phyloP scores from a whole-genome alignment of 2,113 vertebrate species.

The Picathartes gymnocephalus region DNA sequence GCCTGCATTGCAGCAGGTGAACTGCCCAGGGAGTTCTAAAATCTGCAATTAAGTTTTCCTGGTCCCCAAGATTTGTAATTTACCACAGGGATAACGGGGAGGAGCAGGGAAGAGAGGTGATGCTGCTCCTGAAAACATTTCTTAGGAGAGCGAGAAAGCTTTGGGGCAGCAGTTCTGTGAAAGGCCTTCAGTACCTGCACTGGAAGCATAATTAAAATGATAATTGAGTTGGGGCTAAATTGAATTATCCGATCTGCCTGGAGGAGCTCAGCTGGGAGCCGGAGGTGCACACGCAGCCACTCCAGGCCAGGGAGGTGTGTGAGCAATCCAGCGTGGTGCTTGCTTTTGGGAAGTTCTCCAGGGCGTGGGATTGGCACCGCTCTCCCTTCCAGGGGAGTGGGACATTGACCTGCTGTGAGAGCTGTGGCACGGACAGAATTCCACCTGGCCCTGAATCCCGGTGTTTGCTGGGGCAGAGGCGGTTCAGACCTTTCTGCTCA shows the following conservation, averaged over 20 bases:
- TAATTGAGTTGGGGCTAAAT: neutral
- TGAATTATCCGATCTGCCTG: neutral
- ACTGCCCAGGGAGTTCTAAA: neutral
- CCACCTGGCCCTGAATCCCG: neutral
- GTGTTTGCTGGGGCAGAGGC: neutral
- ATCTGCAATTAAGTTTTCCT: neutral
- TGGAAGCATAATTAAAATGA: neutral
- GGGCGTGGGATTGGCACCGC: fast-evolving
- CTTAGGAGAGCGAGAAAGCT: neutral
- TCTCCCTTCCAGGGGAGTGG: neutral
- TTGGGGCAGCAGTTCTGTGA: fast-evolving
- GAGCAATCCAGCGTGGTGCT: neutral
- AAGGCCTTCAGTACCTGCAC: neutral
- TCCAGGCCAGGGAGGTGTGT: fast-evolving
- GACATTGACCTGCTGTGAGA: fast-evolving
- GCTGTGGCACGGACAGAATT: fast-evolving
- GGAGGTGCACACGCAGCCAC: neutral
- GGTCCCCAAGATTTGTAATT: fast-evolving
- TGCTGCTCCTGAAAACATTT: neutral
- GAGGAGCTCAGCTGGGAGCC: neutral
- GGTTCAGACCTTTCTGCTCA: neutral
- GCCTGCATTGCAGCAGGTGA: neutral
- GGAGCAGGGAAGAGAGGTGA: neutral
- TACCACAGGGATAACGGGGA: fast-evolving
- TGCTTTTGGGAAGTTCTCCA: neutral